These are phyloP conservation scores for Pangasius krempfi DNA, from an alignment of 2,797 vertebrate genomes.

Conservation along the genomic window DNA sequence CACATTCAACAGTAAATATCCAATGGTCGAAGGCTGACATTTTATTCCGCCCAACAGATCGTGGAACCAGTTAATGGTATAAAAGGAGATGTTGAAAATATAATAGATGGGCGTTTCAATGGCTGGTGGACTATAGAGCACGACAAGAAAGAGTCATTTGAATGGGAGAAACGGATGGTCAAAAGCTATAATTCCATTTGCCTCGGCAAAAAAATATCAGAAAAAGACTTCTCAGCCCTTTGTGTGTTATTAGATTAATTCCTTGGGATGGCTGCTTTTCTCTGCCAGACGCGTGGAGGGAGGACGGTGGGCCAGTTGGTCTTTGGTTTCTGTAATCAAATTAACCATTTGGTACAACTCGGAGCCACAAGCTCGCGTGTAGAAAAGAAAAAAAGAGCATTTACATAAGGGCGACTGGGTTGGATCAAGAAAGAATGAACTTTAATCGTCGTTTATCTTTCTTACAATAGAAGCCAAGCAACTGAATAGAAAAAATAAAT, in stretches of 20 bases:
- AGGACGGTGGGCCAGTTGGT: conserved; percentile 94
- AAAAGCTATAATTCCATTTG: conserved; percentile 98
- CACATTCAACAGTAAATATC: conserved; percentile 47
- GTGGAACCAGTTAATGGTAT: conserved; percentile 70
- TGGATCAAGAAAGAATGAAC: conserved; percentile 76
- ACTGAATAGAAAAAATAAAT: conserved; percentile 69
- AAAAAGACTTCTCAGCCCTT: conserved; percentile 93
- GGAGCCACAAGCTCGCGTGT: conserved; percentile 90
- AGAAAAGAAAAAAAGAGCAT: conserved; percentile 82
- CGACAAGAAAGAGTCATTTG: conserved; percentile 81
- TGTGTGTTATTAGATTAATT: conserved; percentile 98
- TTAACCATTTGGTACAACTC: conserved; percentile 98
- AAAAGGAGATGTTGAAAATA: conserved; percentile 76
- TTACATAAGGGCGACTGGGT: conserved; percentile 79
- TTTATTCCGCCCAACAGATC: conserved; percentile 59
- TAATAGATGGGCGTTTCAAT: conserved; percentile 73
- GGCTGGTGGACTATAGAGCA: conserved; percentile 76
- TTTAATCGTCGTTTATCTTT: conserved; percentile 73
- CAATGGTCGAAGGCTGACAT: conserved; percentile 53
- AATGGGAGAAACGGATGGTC: conserved; percentile 78
- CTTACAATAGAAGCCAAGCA: conserved; percentile 69
- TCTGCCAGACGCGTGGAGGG: conserved; percentile 97
- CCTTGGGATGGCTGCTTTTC: conserved; percentile 87
- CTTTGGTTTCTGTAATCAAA: conserved; percentile 96
- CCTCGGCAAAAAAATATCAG: conserved; percentile 92